Evolutionary conservation across 2,113 vertebrate species (phyloP), one percentile per base, ranked within the genome.

Genomic region (Crotalus viridis): DNA sequence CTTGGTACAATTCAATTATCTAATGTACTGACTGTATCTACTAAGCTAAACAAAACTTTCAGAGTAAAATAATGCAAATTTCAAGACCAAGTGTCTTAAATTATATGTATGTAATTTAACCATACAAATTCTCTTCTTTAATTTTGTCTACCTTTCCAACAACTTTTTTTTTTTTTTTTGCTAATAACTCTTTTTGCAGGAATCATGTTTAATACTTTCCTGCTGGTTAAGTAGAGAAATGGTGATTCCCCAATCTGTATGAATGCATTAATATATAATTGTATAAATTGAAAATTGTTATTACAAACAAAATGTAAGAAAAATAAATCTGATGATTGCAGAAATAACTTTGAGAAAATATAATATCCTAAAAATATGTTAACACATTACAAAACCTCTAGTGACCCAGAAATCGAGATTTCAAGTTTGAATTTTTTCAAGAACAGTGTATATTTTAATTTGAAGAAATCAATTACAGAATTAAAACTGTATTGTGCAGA

Each of bases 131-230:
- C 92, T 86, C 85, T 52, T 39, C 55, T 87, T 59, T 92, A 89
- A 88, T 57, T 92, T 92, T 95, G 87, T 54, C 0, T 94, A 89
- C 55, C 91, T 95, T 95, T 95, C 87, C n/a, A 93, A 93, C 57
- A 46, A 55, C 3, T 87, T 51, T 51, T 51, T 87, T 87, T 51
- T 51, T 51, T 87, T 51, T 94, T 85, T 92, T 88, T 55, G 12
- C 26, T 94, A 90, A 52, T 92, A 61, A 39, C 0, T 0, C n/a
- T 95, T 56, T 54, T 61, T 85, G 90, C 86, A 94, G 93, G 91
- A 90, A 54, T 21, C 5, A 48, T 26, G 87, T 87, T 46, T 89
- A 94, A 95, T 52, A 94, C 9, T 89, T 93, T 91, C 19, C 95
- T 94, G 64, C 93, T 96, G 91, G 92, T 94, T 51, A 94, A 92